Percentiles rank a stretch among this genome's conserved stretches.
Evolutionary conservation across 2,797 vertebrate genomes (phyloP).

Genomic region (Syngnathus rostellatus): DNA sequence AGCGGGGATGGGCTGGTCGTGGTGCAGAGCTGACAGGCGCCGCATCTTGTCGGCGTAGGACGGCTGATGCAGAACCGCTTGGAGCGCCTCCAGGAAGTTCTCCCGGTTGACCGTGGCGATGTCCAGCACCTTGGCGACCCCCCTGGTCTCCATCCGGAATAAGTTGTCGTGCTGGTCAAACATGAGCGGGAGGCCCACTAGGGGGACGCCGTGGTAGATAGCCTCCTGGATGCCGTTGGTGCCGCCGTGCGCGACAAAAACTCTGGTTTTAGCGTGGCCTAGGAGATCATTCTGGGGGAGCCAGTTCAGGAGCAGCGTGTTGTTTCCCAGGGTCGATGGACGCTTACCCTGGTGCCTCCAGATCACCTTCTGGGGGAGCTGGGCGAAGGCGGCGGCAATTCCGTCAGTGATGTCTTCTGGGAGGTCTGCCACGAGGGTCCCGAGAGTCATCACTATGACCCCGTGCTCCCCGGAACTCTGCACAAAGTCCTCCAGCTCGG

Average conservation of each 20-base stretch:
- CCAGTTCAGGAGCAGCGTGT: conserved; percentile 56
- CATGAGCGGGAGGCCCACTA: conserved; percentile 54
- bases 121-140: conserved; percentile 55
- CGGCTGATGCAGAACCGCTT: conserved; percentile 46
- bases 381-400: conserved; percentile 52
- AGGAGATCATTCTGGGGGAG: conserved; percentile 59
- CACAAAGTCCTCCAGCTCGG: conserved; percentile 49
- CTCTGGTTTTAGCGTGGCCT: conserved; percentile 51
- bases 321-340: conserved; percentile 50
- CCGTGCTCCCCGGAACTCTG: conserved; percentile 56
- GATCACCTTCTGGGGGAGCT: conserved; percentile 57
- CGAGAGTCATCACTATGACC: conserved; percentile 59
- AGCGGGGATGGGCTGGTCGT: conserved; percentile 52
- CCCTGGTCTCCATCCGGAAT: conserved; percentile 44
- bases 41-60: conserved; percentile 55
- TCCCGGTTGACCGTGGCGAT: conserved; percentile 39
- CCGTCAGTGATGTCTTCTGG: conserved; percentile 43
- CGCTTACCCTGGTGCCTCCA: conserved; percentile 52
- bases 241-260: conserved; percentile 58
- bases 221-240: conserved; percentile 60
- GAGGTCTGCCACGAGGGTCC: conserved; percentile 44
- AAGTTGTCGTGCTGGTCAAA: conserved; percentile 58
- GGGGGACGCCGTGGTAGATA: conserved; percentile 52
- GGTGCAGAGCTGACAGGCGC: conserved; percentile 49
- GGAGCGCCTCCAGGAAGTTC: conserved; percentile 44